Evolutionary conservation across 2,797 vertebrate species (phyloP), one percentile per base, ranked within the genome.

Genomic region (Neosilurus mollespiculum): DNA sequence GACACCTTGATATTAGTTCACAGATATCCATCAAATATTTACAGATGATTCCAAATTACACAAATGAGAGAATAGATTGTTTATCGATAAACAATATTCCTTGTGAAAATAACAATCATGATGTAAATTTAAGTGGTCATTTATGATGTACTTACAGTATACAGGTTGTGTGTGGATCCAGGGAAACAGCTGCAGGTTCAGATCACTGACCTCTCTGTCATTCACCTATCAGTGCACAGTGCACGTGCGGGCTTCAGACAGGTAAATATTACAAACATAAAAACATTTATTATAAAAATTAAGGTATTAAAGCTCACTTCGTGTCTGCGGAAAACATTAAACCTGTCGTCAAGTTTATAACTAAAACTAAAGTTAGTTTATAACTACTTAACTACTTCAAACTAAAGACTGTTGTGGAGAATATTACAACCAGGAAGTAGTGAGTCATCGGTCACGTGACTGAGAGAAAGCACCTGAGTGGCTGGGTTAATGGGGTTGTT

Each of bases 191-290:
- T 77, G 26, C 9, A 8, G 54, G 24, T 30, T 37, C 11, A 81
- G 79, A 76, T 34, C 71, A 84, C 1, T 87, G 80, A 87, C 82
- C 83, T 84, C 66, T 78, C 71, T 71, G 51, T 82, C 34, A 78
- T 78, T 87, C 72, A 71, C 84, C 85, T 81, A 43, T 18, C 53
- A 62, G 79, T 80, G 22, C 78, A 83, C 75, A 79, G 86, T 51
- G 10, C 81, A 62, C 8, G 78, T 26, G 64, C 2, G 1, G 22
- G 18, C 8, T 62, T 62, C 61, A 53, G 8, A 43, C 15, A 43
- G 26, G 26, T 71, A 1, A 61, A 49, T 26, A 53, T 20, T 34
- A 61, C n/a, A 58, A 2, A 62, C 9, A 18, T 61, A 53, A 69
- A 69, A 9, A 43, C 37, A 43, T 43, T 43, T 26, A 53, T 20